These are phyloP conservation scores for Pandemis corylana DNA, from an alignment of 2,888 invertebrate genomes.

Conservation along the genomic window DNA sequence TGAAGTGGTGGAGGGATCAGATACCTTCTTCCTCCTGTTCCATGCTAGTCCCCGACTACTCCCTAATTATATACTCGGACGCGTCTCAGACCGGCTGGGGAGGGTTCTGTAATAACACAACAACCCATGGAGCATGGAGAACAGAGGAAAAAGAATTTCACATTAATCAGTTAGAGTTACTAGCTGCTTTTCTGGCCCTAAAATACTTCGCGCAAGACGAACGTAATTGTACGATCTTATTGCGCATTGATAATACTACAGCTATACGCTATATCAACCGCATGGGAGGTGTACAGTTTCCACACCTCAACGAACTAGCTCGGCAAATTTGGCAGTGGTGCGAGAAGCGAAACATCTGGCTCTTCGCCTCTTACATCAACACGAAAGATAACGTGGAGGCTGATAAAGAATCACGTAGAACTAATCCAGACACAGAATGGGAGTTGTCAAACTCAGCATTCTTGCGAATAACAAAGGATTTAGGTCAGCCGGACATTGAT, in stretches of 20 bases:
- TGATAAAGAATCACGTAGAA: constrained; percentile 18
- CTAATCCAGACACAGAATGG: constrained; percentile 36
- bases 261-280: background rate
- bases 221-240: background rate
- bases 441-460: constrained; percentile 22
- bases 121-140: no score
- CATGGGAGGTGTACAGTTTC: constrained; percentile 6
- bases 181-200: background rate
- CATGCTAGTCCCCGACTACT: no score
- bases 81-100: no score
- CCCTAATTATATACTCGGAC: no score
- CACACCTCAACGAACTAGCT: constrained; percentile 9
- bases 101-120: no score
- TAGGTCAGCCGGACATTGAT: constrained; percentile 40
- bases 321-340: constrained; percentile 7
- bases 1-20: background rate
- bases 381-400: constrained; percentile 1
- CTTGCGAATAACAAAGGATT: background rate
- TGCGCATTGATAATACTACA: background rate
- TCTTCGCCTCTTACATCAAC: background rate
- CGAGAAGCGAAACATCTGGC: background rate
- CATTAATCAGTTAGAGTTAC: no score
- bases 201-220: background rate
- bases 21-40: background rate
- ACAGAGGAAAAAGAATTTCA: no score